Percentiles rank a stretch among this genome's conserved stretches.
phyloP scores from a whole-genome alignment of 2,113 vertebrate genomes.

The Chamaea fasciata region DNA sequence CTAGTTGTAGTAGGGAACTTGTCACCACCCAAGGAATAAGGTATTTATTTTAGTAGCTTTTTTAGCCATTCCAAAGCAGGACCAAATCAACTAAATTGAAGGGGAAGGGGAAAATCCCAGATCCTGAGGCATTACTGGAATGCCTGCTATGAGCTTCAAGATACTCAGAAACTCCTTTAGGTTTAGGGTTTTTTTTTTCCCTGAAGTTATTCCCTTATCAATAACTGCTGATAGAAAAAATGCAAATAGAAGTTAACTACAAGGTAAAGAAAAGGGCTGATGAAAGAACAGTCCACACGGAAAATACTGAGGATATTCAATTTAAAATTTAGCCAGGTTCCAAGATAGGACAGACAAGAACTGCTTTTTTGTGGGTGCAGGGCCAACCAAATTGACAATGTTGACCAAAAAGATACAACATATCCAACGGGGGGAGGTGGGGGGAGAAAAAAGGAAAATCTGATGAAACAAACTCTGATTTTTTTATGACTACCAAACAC shows the following conservation, averaged over 20 bases:
- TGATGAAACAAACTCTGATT: not conserved
- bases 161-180: not conserved
- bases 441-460: fast-evolving
- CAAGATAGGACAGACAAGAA: not conserved
- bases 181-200: fast-evolving
- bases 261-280: not conserved
- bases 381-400: not conserved
- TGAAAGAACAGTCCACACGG: not conserved
- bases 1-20: not conserved
- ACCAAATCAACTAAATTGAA: not conserved
- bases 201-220: not conserved
- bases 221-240: not conserved
- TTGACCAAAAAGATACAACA: not conserved
- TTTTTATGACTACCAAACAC: not conserved
- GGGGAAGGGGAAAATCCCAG: not conserved
- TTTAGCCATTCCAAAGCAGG: not conserved
- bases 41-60: not conserved
- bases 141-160: not conserved
- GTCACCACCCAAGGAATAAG: not conserved
- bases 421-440: too few relatives aligned
- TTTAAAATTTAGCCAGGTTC: not conserved
- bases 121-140: constrained; percentile 2
- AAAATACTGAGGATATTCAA: not conserved
- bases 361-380: not conserved
- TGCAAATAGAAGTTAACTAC: not conserved